Evolutionary conservation across 2,888 invertebrate genomes (phyloP).

Genomic region (Drosophila anomelani): DNA sequence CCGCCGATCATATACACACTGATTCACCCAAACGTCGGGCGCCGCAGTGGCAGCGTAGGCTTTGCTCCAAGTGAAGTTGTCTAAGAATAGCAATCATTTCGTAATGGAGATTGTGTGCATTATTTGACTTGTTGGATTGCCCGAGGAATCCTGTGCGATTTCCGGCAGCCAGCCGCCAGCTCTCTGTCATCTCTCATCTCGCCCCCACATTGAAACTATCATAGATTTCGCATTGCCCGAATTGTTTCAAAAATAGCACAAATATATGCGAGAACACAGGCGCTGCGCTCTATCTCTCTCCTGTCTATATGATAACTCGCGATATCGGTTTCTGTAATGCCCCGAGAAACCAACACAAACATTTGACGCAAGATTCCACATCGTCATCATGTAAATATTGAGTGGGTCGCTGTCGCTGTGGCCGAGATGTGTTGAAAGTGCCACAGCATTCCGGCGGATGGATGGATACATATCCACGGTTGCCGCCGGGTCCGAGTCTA

Average conservation of each 20-base stretch:
- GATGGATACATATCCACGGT: constrained; percentile 3
- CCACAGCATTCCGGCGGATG: constrained; percentile 28
- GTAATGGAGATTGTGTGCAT: constrained; percentile 55
- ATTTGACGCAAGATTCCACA: constrained; percentile 30
- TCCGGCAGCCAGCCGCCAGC: constrained; percentile 25
- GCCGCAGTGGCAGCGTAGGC: constrained; percentile 3
- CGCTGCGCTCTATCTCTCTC: constrained; percentile 23
- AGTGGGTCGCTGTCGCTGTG: constrained; percentile 3
- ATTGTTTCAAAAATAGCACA: constrained; percentile 74
- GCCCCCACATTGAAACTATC: constrained; percentile 7
- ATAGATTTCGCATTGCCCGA: constrained; percentile 51
- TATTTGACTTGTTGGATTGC: constrained; percentile 34
- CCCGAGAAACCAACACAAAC: constrained; percentile 19
- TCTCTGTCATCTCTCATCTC: constrained; percentile 7
- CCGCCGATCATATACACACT: constrained; percentile 21
- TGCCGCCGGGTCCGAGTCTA: constrained; percentile 12
- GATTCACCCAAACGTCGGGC: constrained; percentile 8
- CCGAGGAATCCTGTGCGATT: constrained; percentile 25
- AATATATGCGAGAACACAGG: constrained; percentile 54
- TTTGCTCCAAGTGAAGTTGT: constrained; percentile 56
- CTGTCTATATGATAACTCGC: constrained; percentile 28
- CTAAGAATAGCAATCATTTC: constrained; percentile 69
- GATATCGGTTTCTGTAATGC: constrained; percentile 45
- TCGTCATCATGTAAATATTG: constrained; percentile 44
- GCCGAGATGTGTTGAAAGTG: constrained; percentile 28